Evolutionary conservation across 2,113 vertebrate genomes (phyloP).

Genomic region (Dasyurus viverrinus): DNA sequence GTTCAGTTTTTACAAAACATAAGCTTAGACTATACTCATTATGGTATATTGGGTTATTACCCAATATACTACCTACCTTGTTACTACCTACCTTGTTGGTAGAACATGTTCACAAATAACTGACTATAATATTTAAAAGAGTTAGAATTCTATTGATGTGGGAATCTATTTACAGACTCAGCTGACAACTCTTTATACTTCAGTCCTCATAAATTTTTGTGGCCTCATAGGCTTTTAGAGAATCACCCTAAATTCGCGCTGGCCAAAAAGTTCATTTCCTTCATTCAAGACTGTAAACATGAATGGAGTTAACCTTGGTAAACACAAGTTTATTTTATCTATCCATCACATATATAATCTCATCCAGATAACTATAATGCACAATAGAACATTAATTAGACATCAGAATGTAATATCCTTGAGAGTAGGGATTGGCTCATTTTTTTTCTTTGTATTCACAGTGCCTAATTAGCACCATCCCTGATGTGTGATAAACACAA

Average conservation of each 20-base stretch:
- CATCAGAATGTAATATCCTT: neutral
- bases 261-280: neutral
- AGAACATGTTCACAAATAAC: neutral
- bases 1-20: neutral
- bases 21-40: neutral
- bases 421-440: neutral
- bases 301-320: neutral
- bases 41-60: neutral
- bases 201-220: neutral
- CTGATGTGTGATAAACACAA: neutral
- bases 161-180: neutral
- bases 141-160: neutral
- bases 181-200: neutral
- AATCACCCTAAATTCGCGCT: too few species aligned
- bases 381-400: neutral
- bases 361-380: neutral
- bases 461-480: neutral
- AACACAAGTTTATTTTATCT: neutral
- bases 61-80: neutral
- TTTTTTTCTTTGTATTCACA: neutral
- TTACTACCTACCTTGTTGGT: neutral
- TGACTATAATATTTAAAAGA: neutral
- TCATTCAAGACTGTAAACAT: neutral
- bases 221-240: neutral
- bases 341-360: neutral